phyloP scores from a whole-genome alignment of 1,140 invertebrate species.

The Drosophila micromelanica region DNA sequence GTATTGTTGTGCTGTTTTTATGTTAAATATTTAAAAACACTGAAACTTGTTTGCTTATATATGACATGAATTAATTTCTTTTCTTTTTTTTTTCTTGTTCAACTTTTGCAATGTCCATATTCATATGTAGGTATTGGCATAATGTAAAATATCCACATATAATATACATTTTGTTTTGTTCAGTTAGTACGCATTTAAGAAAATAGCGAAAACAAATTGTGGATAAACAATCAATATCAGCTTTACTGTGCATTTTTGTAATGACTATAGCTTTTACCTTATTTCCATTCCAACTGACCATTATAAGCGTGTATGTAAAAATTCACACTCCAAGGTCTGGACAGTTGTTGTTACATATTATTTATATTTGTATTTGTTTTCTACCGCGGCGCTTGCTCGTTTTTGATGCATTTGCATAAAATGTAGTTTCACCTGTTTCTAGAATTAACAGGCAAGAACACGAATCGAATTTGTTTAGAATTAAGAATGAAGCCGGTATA shows the following conservation, averaged over 20 bases:
- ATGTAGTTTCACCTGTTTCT: conserved; percentile 78
- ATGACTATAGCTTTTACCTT: conserved; percentile 22
- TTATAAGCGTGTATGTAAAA: conserved; percentile 35
- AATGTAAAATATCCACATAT: conserved; percentile 2
- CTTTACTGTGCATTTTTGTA: conserved; percentile 29
- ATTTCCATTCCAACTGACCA: conserved; percentile 28
- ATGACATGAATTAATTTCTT: conserved; percentile 17
- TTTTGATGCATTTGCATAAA: conserved; percentile 73
- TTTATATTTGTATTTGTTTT: conserved; percentile 46
- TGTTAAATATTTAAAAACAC: conserved; percentile 15
- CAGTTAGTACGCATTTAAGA: background rate
- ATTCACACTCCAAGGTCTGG: conserved; percentile 27
- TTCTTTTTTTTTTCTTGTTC: background rate
- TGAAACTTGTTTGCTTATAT: conserved; percentile 47
- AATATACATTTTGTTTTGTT: background rate
- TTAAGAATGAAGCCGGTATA: conserved; percentile 16
- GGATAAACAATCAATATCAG: conserved; percentile 18
- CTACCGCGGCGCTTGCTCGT: conserved; percentile 31
- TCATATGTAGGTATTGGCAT: conserved; percentile 2
- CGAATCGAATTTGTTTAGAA: conserved; percentile 24
- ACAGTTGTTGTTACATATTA: conserved; percentile 50
- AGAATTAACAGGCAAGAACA: conserved; percentile 29
- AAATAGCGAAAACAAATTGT: background rate
- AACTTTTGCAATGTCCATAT: conserved; percentile 6
- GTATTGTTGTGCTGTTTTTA: conserved; percentile 29